Evolutionary conservation across 2,113 vertebrate genomes (phyloP).

Genomic region (Nothoprocta perdicaria): DNA sequence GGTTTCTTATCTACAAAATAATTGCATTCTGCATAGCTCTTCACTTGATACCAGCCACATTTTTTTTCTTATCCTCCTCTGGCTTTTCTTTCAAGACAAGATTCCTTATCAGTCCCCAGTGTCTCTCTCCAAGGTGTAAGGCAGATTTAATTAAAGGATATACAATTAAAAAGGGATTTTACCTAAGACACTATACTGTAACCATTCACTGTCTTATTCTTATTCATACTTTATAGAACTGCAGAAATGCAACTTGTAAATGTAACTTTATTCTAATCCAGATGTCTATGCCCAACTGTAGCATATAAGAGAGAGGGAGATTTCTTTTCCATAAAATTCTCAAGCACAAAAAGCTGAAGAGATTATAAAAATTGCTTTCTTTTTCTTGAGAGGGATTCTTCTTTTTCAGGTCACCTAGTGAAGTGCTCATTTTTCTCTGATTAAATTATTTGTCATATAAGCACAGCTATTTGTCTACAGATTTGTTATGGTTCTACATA

Average conservation of each 20-base stretch:
- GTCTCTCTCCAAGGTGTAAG: background rate
- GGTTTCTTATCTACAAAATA: constrained; percentile 31
- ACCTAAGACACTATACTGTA: background rate
- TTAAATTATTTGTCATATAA: background rate
- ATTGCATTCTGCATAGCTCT: constrained; percentile 20
- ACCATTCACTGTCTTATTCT: background rate
- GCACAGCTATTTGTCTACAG: background rate
- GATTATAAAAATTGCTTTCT: background rate
- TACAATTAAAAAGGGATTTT: constrained; percentile 42
- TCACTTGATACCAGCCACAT: background rate
- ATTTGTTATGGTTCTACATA: background rate
- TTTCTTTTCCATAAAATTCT: background rate
- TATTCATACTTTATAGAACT: background rate
- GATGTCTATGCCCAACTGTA: background rate
- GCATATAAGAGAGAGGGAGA: background rate
- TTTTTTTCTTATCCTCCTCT: background rate
- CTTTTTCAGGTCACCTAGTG: background rate
- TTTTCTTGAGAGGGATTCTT: background rate
- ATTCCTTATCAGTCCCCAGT: constrained; percentile 18
- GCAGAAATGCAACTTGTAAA: background rate
- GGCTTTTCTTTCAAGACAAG: constrained; percentile 21
- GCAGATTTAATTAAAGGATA: constrained; percentile 23
- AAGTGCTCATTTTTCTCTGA: background rate
- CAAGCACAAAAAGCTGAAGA: background rate
- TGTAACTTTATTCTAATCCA: background rate